Base-by-base conservation (phyloP, 92 coral and sea anemone genomes). In the Montipora capitata region DNA sequence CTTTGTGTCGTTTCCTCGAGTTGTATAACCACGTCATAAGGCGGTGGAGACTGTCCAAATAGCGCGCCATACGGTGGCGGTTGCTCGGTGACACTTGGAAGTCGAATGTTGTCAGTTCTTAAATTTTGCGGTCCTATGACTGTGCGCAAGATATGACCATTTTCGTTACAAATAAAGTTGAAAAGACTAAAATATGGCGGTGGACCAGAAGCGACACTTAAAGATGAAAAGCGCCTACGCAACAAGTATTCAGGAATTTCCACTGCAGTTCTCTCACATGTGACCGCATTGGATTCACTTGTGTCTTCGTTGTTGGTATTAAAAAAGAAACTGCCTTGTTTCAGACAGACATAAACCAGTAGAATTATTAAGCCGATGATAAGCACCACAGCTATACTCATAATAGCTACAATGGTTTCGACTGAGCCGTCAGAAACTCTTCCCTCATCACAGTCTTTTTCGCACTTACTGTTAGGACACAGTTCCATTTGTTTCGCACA, bases 121-220 rank as follows among this genome's bases (percentile, higher is more conserved):
- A 67, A 67, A 64, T 76, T 65, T 48, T 68, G 74, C 68, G 68
- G 68, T 64, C 66, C 89, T 4, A 75, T 48, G 18, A 40, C 76
- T 16, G 77, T 76, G 43, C 48, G 58, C n/a, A 39, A 10, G 14
- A 78, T 11, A 49, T 81, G 65, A 4, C 86, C 90, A 67, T 64
- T 76, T 38, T 80, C 80, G 57, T 90, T 83, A 20, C 59, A 54
- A 40, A 79, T 48, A 6, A 91, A 88, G 40, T 89, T 89, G 44
- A 92, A 92, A 40, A 92, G 88, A 15, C 93, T 80, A 8, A 92
- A 72, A 85, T 92, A 92, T 15, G 95, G 95, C 54, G 95, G 95
- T 40, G 95, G 95, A 7, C 95, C 95, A 5, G 93, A 44, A 15
- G 68, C 76, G 79, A 48, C 84, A 72, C 72, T 92, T 74, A 62